Evolutionary conservation across 2,113 vertebrate species (phyloP), one percentile per base, ranked within the genome.

Genomic region (Aythya baeri): DNA sequence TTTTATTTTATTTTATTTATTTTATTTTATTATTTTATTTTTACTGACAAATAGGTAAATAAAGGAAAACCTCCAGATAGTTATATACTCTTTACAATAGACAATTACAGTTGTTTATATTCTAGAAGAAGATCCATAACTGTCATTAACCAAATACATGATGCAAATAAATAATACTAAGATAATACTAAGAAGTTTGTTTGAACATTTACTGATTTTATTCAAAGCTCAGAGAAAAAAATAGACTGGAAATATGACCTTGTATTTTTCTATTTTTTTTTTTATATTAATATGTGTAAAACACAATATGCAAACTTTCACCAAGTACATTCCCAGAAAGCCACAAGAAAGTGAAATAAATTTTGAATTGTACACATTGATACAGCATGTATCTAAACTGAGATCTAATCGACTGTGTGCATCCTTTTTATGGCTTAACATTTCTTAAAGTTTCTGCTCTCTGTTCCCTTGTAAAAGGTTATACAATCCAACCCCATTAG

Each of bases 161-260:
- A 54, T 61, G 7, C 2, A 62, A 87, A 76, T 15, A 65, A 91
- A 44, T 7, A 54, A 38, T 32, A 3, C 1, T 62, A 43, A 78
- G 85, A 57, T 7, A 54, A 38, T 32, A 3, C 1, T 62, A 43
- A 78, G 85, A 57, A 52, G 1, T 0, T 0, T 36, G 5, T 67
- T 68, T 3, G 8, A 55, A 59, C 31, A 27, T 6, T 62, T 71
- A 74, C 0, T 67, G 11, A 46, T 7, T 70, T 80, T 34, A 52
- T 59, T 83, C 2, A 91, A 81, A 74, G 88, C n/a, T 81, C 27
- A 59, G 22, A 87, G 21, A 76, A 80, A 79, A 66, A 66, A 59
- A 3, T 49, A 23, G 20, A 27, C 14, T 22, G 7, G 9, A 75
- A 86, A 72, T 49, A 75, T 9, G 7, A 20, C 4, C 43, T 55